Conservation (phyloP, 2,113 vertebrate genomes). For the Micronycteris hirsuta region DNA sequence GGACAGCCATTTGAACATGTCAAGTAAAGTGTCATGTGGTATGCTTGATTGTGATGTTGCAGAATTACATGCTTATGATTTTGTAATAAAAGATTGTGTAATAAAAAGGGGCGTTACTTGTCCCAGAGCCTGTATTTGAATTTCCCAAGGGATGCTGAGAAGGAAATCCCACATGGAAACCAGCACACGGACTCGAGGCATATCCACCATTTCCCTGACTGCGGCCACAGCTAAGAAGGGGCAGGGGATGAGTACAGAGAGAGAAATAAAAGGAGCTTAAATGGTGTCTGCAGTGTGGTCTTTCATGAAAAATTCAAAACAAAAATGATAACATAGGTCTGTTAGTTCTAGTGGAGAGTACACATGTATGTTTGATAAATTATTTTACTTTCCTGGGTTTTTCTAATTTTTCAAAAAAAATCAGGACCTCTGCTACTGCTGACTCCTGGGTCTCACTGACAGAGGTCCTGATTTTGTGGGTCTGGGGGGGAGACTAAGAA, state of each 20-base stretch:
- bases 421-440: background rate
- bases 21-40: no score
- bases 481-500: background rate
- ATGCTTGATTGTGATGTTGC: no score
- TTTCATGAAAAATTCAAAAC: slow-evolving; percentile 9
- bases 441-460: background rate
- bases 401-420: background rate
- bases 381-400: background rate
- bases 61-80: no score
- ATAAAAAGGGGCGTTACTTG: no score
- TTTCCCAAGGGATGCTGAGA: background rate
- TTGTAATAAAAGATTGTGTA: no score
- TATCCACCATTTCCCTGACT: background rate
- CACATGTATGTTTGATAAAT: background rate
- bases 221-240: background rate
- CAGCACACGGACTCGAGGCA: background rate
- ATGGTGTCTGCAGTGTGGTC: background rate
- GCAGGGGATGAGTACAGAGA: background rate
- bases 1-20: no score
- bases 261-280: background rate
- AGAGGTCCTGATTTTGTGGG: background rate
- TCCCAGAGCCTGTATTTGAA: background rate
- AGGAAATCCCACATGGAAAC: background rate
- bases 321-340: background rate
- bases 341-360: background rate